Evolutionary conservation across 2,797 vertebrate genomes (phyloP).

Genomic region (Myioborus miniatus): DNA sequence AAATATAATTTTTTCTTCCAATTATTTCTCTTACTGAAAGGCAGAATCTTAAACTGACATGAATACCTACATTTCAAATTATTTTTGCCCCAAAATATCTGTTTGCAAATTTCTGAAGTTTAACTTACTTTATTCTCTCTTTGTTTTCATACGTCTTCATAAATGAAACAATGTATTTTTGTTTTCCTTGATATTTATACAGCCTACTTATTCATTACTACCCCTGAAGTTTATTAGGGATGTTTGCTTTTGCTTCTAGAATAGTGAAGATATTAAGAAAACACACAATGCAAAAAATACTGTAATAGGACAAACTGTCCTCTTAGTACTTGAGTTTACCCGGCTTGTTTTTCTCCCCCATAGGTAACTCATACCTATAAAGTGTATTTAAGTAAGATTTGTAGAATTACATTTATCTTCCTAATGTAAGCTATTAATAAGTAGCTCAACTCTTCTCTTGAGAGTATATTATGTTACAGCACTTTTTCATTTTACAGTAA

Average conservation of each 20-base stretch:
- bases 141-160: background rate
- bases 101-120: conserved; percentile 11
- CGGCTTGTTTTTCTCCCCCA: background rate
- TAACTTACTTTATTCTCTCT: conserved; percentile 13
- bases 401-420: background rate
- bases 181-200: background rate
- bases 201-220: background rate
- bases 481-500: background rate
- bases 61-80: conserved; percentile 5
- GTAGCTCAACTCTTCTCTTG: background rate
- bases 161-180: background rate
- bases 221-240: background rate
- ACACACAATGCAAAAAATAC: background rate
- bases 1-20: conserved; percentile 24
- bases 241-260: background rate
- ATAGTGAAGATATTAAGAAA: background rate
- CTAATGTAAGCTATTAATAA: background rate
- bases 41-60: background rate
- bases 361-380: background rate
- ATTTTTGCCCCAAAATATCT: conserved; percentile 17
- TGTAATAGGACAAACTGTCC: background rate
- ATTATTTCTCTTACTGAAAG: conserved; percentile 33
- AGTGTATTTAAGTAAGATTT: background rate
- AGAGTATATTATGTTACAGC: background rate
- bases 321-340: background rate